Base-by-base conservation (phyloP, 2,113 vertebrate genomes). In the Seriola dumerili region DNA sequence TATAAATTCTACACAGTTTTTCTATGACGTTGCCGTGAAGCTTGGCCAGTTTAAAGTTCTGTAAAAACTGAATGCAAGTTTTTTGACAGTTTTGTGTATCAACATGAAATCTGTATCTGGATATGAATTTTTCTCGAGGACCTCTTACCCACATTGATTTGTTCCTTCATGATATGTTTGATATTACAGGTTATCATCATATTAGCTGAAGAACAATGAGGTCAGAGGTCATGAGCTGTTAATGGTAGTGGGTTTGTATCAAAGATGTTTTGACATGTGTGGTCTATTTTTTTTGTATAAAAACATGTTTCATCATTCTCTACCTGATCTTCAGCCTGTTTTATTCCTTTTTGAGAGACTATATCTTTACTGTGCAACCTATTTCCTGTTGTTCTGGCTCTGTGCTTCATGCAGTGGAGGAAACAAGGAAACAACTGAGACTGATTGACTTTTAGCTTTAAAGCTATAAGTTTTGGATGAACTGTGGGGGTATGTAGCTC, bases 221-320 rank as follows among this genome's bases (percentile, higher is more conserved):
- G 63, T 34, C 77, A 69, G 14, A 86, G 40, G 23, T 75, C 52
- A 77, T 40, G 11, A 58, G 19, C n/a, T 32, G 3, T 72, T n/a
- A 4, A 9, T 38, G 68, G 44, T 34, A 4, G 44, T n/a, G 63
- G 73, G 73, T 73, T 48, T 87, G 46, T 73, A 55, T 59, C n/a
- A 50, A 7, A 50, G 1, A 48, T 86, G 9, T 66, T 82, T 63
- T 48, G 11, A 34, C 61, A 40, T 70, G 34, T 65, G 0, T 34
- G 32, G 5, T 69, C 25, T 65, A 1, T 65, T 32, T 71, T 29
- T 81, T 78, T 80, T 86, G 5, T 77, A 86, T 78, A 80, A 84
- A 85, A 80, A 34, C 1, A 50, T 64, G 14, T 62, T 8, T 63
- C 54, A 52, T n/a, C 42, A 55, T 23, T 34, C 13, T 14, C 7